Evolutionary conservation across 1,140 invertebrate genomes (phyloP).

Genomic region (Thereuonema tuberculata): DNA sequence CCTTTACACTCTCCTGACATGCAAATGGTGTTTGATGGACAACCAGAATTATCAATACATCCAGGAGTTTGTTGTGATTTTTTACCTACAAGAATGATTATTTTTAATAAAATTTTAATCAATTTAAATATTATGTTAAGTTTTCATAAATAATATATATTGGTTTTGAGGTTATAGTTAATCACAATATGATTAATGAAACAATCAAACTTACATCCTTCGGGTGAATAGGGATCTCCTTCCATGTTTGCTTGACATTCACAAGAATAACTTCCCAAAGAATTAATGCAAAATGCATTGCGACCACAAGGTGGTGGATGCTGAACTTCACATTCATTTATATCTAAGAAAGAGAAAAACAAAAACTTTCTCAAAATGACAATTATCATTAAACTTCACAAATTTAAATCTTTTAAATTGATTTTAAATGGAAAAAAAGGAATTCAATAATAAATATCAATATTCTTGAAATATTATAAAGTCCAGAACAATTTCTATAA

Average conservation of each 20-base stretch:
- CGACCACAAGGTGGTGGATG: conserved; percentile 59
- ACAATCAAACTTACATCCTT: conserved; percentile 56
- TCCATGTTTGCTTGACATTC: conserved; percentile 62
- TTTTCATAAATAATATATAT: neutral
- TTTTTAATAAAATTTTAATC: neutral
- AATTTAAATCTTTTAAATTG: neutral
- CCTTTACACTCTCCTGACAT: conserved; percentile 51
- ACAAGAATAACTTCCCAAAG: conserved; percentile 52
- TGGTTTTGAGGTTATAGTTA: too few species aligned
- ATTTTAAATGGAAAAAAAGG: neutral
- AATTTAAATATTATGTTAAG: neutral
- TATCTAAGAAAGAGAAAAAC: conserved; percentile 41
- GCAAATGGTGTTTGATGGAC: conserved; percentile 49
- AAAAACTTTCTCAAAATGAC: neutral
- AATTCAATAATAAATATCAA: too few species aligned
- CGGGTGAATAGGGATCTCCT: conserved; percentile 62
- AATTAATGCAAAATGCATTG: conserved; percentile 71
- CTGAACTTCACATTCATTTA: conserved; percentile 58
- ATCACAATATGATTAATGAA: too few species aligned
- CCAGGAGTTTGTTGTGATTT: neutral
- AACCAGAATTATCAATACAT: neutral
- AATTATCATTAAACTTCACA: neutral
- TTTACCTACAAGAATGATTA: neutral
- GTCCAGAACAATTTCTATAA: too few species aligned
- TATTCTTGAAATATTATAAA: too few species aligned